phyloP scores from a whole-genome alignment of 2,113 vertebrate genomes.

The Phaethon lepturus region DNA sequence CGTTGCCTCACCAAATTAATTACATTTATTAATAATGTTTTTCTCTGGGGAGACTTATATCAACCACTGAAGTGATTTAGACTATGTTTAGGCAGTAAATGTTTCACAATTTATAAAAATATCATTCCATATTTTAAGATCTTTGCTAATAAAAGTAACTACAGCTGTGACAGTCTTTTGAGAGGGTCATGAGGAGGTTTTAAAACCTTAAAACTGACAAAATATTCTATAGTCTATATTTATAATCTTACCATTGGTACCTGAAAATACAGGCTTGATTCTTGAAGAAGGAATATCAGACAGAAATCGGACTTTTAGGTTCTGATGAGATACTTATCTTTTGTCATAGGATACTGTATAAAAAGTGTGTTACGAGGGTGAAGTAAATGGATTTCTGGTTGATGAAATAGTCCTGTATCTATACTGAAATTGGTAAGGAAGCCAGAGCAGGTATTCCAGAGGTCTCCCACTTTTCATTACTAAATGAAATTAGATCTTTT shows the following conservation, averaged over 20 bases:
- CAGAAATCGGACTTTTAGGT: background rate
- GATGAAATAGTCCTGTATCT: background rate
- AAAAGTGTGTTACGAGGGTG: background rate
- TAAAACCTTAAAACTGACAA: background rate
- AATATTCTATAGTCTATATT: background rate
- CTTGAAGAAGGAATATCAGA: background rate
- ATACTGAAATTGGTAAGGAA: background rate
- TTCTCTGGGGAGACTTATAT: conserved; percentile 41
- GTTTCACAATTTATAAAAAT: background rate
- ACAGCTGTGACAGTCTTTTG: background rate
- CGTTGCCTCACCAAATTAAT: conserved; percentile 72
- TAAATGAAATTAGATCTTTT: background rate
- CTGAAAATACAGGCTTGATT: background rate
- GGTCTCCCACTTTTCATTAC: background rate
- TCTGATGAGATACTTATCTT: background rate
- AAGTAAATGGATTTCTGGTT: background rate
- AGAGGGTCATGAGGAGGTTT: background rate
- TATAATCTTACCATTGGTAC: background rate
- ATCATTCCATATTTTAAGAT: conserved; percentile 2
- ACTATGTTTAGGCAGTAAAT: background rate
- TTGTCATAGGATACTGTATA: background rate
- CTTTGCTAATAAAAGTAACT: background rate
- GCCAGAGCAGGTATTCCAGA: background rate
- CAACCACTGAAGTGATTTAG: conserved; percentile 46
- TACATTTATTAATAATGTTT: conserved; percentile 73